Evolutionary conservation across 2,113 vertebrate species (phyloP), one percentile per base, ranked within the genome.

Genomic region (Geothlypis trichas): DNA sequence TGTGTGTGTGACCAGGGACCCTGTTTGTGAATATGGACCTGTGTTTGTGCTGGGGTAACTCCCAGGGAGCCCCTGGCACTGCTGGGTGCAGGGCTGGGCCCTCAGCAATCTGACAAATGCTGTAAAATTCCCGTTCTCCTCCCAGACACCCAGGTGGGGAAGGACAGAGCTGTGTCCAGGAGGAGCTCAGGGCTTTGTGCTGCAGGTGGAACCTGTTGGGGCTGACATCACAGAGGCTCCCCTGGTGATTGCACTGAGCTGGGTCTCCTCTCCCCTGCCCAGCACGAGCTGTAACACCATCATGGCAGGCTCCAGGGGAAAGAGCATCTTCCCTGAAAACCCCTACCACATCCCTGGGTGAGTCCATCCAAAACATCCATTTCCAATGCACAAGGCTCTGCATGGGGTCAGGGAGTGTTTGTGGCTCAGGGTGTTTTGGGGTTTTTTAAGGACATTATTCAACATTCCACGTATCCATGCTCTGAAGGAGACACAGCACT

Each of bases 31-130:
- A 4, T 10, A 22, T 22, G 46, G 46, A 22, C 2, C 21, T 47
- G 47, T 49, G 27, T 52, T 5, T 28, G 71, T 57, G 71, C 58
- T 13, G 52, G 54, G 28, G 61, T 46, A 5, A 6, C 62, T 68
- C 3, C n/a, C n/a, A n/a, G n/a, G n/a, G n/a, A n/a, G n/a, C n/a
- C n/a, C 1, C 0, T 76, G 88, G 31, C 1, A 1, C 31, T 0
- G 1, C 54, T 27, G 22, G 15, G 39, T 31, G 5, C 21, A 14
- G 84, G 42, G 61, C 79, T 46, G 9, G 0, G 61, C 77, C 55
- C 46, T 31, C n/a, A 18, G 84, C 44, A 31, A 24, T 2, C 57
- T 49, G 65, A 28, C 3, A 52, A 15, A 30, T 0, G 0, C 74
- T 15, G 1, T 3, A 3, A 46, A 41, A 62, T 27, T 12, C 28